Conservation (phyloP, 2,113 vertebrate genomes). For the Corythaeola cristata region DNA sequence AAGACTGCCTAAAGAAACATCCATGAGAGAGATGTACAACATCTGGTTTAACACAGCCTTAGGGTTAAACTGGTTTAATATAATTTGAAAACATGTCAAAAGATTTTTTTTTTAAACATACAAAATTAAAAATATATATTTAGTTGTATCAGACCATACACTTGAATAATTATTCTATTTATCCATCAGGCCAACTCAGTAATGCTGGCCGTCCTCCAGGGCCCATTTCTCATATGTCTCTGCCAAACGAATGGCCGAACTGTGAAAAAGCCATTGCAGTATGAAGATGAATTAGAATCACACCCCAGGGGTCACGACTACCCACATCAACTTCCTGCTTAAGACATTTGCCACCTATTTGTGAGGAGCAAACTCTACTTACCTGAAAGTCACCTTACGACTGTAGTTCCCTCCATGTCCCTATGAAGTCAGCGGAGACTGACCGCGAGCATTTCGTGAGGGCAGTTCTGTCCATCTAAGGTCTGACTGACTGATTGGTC, state of each 20-base stretch:
- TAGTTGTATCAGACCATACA: background rate
- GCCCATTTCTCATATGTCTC: background rate
- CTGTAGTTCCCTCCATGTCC: background rate
- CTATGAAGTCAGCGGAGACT: background rate
- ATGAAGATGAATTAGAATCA: constrained; percentile 1
- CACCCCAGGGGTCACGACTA: background rate
- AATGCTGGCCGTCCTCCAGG: background rate
- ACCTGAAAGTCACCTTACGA: constrained; percentile 3
- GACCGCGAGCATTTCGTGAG: background rate
- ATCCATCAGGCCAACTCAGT: background rate
- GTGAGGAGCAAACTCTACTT: background rate
- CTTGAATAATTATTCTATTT: background rate
- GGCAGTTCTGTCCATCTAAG: background rate
- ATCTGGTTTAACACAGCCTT: background rate
- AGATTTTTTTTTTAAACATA: background rate
- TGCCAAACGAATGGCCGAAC: background rate
- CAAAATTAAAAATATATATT: background rate
- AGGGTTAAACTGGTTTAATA: background rate
- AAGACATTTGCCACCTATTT: background rate
- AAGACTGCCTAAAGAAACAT: background rate
- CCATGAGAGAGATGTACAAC: background rate
- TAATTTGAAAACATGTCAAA: background rate
- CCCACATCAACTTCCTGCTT: background rate
- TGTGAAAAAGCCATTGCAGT: background rate
- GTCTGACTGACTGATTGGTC: background rate